Conservation (phyloP, 2,888 invertebrate species). For the Cyclophora albipunctata region DNA sequence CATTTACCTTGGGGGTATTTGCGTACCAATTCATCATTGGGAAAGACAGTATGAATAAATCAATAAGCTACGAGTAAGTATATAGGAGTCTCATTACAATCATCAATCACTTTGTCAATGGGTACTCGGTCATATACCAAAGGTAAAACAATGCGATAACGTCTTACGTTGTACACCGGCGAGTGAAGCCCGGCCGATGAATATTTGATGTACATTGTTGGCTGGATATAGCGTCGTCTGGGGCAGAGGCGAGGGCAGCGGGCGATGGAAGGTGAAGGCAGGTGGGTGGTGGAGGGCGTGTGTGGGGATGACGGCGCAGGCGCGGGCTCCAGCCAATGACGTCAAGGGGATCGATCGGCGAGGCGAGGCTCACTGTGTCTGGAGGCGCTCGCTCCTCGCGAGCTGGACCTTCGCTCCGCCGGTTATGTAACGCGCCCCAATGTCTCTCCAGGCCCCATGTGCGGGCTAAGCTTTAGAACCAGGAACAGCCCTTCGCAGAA, state of each 20-base stretch:
- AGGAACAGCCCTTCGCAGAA: conserved; percentile 98
- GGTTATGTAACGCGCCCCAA: conserved; percentile 54
- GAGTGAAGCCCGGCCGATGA: background rate
- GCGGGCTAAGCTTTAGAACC: conserved; percentile 95
- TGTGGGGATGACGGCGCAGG: conserved; percentile 28
- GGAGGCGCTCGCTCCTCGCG: conserved; percentile 41
- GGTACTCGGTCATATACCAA: conserved; percentile 4
- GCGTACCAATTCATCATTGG: no score
- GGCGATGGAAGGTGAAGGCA: background rate
- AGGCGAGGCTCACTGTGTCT: conserved; percentile 25
- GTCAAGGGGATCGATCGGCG: conserved; percentile 59
- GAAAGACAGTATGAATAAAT: no score
- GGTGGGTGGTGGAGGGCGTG: conserved; percentile 9
- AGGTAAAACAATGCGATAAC: conserved; percentile 24
- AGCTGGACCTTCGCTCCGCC: conserved; percentile 30
- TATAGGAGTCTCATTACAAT: conserved; percentile 12
- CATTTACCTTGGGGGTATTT: no score
- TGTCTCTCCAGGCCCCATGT: conserved; percentile 80
- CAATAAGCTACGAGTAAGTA: no score
- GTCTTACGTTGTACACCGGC: conserved; percentile 8
- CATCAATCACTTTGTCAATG: conserved; percentile 66
- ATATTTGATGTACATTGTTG: conserved; percentile 7
- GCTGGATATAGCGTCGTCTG: background rate
- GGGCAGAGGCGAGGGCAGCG: conserved; percentile 20
- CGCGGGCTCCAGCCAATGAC: conserved; percentile 49